These are phyloP conservation scores for Plodia interpunctella DNA, from an alignment of 1,140 invertebrate species.

Conservation along the genomic window DNA sequence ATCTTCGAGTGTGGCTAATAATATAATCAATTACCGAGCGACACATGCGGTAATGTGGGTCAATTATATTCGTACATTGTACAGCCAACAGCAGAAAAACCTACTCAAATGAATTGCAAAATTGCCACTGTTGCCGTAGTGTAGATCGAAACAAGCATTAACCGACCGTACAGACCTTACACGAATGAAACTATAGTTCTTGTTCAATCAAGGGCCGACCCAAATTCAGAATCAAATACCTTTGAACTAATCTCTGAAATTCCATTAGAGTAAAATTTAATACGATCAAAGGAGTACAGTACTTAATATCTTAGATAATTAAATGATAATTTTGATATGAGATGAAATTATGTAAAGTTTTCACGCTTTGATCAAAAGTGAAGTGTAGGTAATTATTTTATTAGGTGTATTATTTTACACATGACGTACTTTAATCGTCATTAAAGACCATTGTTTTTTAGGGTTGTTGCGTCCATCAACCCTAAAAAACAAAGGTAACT, in stretches of 20 bases:
- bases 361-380: too few species aligned
- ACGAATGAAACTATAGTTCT: not conserved
- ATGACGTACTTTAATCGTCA: too few species aligned
- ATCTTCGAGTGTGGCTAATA: not conserved
- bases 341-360: too few species aligned
- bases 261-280: not conserved
- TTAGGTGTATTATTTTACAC: too few species aligned
- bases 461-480: too few species aligned
- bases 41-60: slow-evolving; percentile 3
- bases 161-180: not conserved
- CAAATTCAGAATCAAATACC: not conserved
- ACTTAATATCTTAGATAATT: not conserved
- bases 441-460: too few species aligned
- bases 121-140: too few species aligned
- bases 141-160: too few species aligned
- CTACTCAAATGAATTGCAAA: too few species aligned
- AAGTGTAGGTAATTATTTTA: too few species aligned
- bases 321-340: too few species aligned
- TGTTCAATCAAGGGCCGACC: not conserved
- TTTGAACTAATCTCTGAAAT: not conserved
- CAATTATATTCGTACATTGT: slow-evolving; percentile 4
- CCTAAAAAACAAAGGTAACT: too few species aligned
- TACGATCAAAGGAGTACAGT: not conserved
- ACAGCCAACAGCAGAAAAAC: not conserved
- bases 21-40: slow-evolving; percentile 3